phyloP scores from a whole-genome alignment of 2,888 invertebrate genomes.

The Diarsia mendica region DNA sequence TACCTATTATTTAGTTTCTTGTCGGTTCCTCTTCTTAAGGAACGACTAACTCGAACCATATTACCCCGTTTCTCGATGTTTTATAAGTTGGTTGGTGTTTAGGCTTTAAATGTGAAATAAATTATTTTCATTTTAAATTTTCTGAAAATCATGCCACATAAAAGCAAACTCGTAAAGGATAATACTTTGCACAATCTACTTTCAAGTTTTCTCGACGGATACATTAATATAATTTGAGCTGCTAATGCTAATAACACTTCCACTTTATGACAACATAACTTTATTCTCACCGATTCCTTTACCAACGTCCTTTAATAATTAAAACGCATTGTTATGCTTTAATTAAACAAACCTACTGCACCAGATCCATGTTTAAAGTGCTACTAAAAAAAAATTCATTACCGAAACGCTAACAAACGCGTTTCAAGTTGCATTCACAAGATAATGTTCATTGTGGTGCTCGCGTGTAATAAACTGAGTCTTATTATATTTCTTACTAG shows the following conservation, averaged over 20 bases:
- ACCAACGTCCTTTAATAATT: background rate
- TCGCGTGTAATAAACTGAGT: constrained; percentile 38
- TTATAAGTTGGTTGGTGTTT: too few relatives aligned
- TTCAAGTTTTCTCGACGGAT: constrained; percentile 37
- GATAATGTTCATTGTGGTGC: background rate
- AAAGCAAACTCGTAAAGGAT: background rate
- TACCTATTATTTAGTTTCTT: too few relatives aligned
- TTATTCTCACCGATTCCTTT: background rate
- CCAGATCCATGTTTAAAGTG: constrained; percentile 9
- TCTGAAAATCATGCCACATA: too few relatives aligned
- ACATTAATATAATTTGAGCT: constrained; percentile 8
- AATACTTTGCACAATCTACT: background rate
- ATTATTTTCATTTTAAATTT: too few relatives aligned
- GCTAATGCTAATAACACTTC: background rate
- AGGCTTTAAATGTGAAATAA: too few relatives aligned
- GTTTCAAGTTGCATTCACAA: constrained; percentile 11
- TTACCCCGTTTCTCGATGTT: too few relatives aligned
- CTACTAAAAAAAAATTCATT: constrained; percentile 24
- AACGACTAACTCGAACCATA: background rate
- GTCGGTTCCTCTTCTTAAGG: too few relatives aligned
- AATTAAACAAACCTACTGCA: background rate
- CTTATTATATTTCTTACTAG: too few relatives aligned
- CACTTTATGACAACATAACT: background rate
- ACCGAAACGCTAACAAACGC: too few relatives aligned
- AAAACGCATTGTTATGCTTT: background rate